Base-by-base conservation (phyloP, 1,140 invertebrate genomes). In the Dufourea novaeangliae region DNA sequence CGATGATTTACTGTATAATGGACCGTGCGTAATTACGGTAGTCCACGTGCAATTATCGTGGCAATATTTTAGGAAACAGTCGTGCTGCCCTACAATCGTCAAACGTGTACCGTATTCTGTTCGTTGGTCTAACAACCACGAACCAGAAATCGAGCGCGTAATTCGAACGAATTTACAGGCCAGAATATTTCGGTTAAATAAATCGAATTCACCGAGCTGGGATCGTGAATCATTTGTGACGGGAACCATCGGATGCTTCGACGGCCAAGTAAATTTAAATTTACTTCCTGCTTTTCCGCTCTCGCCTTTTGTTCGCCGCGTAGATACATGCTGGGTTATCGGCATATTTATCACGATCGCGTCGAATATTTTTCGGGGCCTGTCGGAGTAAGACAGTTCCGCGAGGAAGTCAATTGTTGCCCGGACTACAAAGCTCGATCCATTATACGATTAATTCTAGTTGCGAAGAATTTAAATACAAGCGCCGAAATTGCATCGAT, bases 191-290 rank as follows among this genome's bases (percentile, higher is more conserved):
- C 54, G 34, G 52, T 46, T 69, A 69, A 69, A 68, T 59, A 75
- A 75, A 69, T 66, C 68, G 20, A 25, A 25, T n/a, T 25, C 12
- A 25, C 8, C 29, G 5, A 14, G 8, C 7, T 17, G 3, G 20
- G 32, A 37, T 57, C 73, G 64, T 75, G 69, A 20, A 69, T 75
- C 64, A 75, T 59, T 59, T 29, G 14, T 56, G 52, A 75, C 64
- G 14, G 14, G 41, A 37, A 27, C 50, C 63, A 50, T 74, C 50
- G 54, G 32, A 64, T n/a, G 39, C 29, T n/a, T n/a, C 46, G 46
- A n/a, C 20, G 10, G 2, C 1, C 17, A 41, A 39, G 22, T 62
- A 39, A 41, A 62, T 62, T 50, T 67, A 27, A 59, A 68, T 50
- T 59, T 69, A 59, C 59, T 59, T 59, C 72, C 17, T 68, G 59